These are phyloP conservation scores for Hoplodrina ambigua DNA, from an alignment of 2,888 invertebrate genomes.

Conservation along the genomic window DNA sequence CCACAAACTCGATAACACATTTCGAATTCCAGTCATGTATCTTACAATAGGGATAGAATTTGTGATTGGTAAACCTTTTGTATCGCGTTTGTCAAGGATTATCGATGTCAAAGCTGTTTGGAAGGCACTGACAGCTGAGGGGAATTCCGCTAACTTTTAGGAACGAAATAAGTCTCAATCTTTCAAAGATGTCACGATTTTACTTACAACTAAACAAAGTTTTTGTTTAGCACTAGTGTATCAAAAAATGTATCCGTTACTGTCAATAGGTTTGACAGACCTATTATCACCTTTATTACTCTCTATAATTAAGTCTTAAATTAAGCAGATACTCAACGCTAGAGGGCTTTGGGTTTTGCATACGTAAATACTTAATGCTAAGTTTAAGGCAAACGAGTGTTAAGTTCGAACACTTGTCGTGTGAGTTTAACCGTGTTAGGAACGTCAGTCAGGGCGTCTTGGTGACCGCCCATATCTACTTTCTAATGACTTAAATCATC, in stretches of 20 bases:
- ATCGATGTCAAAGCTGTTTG: slow-evolving; percentile 57
- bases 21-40: slow-evolving; percentile 45
- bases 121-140: slow-evolving; percentile 1
- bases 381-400: slow-evolving; percentile 13
- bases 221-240: no score
- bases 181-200: no score
- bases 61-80: slow-evolving; percentile 36
- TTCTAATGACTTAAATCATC: slow-evolving; percentile 58
- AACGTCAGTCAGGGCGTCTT: slow-evolving; percentile 40
- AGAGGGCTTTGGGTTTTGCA: neutral
- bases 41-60: slow-evolving; percentile 50
- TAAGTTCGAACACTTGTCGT: slow-evolving; percentile 49
- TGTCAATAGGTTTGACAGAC: neutral
- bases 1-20: slow-evolving; percentile 7
- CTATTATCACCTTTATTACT: neutral
- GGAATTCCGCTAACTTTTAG: no score
- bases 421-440: slow-evolving; percentile 55
- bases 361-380: slow-evolving; percentile 11
- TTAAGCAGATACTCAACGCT: neutral
- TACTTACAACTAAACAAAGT: no score
- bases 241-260: neutral
- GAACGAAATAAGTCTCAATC: no score
- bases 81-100: slow-evolving; percentile 63
- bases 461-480: slow-evolving; percentile 55
- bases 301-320: neutral